Evolutionary conservation across 1,140 invertebrate genomes (phyloP), one percentile per base, ranked within the genome.

Genomic region (Gonioctena quinquepunctata): DNA sequence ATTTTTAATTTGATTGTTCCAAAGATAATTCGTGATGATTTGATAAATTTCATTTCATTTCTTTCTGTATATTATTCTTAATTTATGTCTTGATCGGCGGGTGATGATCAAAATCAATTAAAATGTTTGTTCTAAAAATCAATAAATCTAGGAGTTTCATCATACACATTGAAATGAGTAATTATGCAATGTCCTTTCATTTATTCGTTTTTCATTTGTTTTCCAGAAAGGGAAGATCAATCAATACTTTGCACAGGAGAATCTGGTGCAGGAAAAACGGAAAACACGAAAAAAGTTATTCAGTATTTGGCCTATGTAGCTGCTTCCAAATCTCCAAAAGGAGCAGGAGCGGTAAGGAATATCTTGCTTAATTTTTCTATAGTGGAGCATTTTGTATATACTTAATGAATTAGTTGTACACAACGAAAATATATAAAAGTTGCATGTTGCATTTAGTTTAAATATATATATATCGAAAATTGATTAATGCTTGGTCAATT

Each of bases 261-360:
- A 86, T 99, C 97, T n/a, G 98, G 98, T 76, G 98, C 98, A 75
- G 98, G 98, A 73, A 99, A 99, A 88, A 99, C 98, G 19, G 98
- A 99, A 85, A 99, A 99, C 85, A 99, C 98, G 50, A 99, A 99
- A 87, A 99, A 99, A 90, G 98, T 99, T 27, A 99, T 99, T 81
- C 98, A 99, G 86, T 99, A 99, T 88, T 88, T 99, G 81, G 97
- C 97, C 2, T 98, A 96, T 86, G 97, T 99, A 33, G 97, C 97
- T 74, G 96, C 97, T 11, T 98, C 96, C 7, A 97, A 97, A 85
- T 94, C 94, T 62, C 94, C 94, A 60, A 95, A 96, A 85, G 88
- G 90, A 77, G 91, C 91, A 8, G 92, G 96, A 83, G 95, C 95
- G 88, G 95, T 96, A 91, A 90, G 90, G 4, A 26, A 25, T n/a